A percentile compares a stretch with the other conserved stretches of the same genome.
These are phyloP conservation scores for Plebejus melissa DNA, from an alignment of 2,888 invertebrate genomes.

Conservation along the genomic window DNA sequence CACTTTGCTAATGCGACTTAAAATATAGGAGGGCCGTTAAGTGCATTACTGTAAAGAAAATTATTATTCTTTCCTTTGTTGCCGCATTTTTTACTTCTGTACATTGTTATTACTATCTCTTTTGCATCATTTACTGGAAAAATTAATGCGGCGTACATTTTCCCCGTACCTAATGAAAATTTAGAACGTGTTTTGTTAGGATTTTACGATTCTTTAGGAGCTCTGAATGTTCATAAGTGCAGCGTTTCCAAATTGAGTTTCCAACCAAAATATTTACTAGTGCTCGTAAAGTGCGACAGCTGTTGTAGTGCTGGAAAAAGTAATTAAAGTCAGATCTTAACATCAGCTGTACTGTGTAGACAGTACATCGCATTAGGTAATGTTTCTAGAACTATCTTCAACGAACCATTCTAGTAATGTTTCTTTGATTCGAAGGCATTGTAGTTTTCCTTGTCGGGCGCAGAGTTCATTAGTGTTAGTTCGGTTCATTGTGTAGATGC, in stretches of 20 bases:
- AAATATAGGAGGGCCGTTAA: conserved; percentile 37
- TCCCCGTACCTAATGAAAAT: not conserved
- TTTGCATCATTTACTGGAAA: not conserved
- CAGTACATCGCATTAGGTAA: conserved; percentile 17
- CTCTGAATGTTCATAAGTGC: not conserved
- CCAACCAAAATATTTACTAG: conserved; percentile 20
- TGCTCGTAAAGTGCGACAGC: conserved; percentile 18
- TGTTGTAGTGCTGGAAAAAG: conserved; percentile 24
- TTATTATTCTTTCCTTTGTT: conserved; percentile 30
- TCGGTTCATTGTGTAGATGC: conserved; percentile 39
- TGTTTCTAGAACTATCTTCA: conserved; percentile 27
- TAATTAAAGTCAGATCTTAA: conserved; percentile 27
- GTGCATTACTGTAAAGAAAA: conserved; percentile 38
- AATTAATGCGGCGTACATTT: conserved; percentile 4
- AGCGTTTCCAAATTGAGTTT: not conserved
- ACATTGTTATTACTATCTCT: conserved; percentile 9
- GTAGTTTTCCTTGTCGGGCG: conserved; percentile 37
- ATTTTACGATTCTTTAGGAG: not conserved
- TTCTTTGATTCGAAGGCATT: conserved; percentile 37
- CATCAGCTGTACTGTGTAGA: conserved; percentile 16
- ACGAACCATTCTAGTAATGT: conserved; percentile 35
- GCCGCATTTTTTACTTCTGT: conserved; percentile 24
- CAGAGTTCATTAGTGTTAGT: conserved; percentile 43
- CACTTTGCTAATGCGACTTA: conserved; percentile 38
- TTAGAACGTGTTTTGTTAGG: not conserved